These are phyloP conservation scores for Gavialis gangeticus DNA, from an alignment of 2,113 vertebrate genomes.

Conservation along the genomic window DNA sequence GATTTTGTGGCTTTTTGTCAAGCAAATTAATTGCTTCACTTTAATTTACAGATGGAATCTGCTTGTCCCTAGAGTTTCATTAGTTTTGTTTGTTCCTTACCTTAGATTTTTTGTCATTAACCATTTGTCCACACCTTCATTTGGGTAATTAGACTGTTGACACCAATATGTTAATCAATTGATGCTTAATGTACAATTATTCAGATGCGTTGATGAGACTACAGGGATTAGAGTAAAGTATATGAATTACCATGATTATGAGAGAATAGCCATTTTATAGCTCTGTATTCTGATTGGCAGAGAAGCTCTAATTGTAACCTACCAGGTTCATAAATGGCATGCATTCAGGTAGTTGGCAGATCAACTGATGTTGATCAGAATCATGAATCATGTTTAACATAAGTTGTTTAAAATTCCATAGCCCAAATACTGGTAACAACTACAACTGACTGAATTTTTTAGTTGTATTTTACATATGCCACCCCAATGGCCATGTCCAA, in stretches of 20 bases:
- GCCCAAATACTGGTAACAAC: not conserved
- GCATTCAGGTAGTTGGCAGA: not conserved
- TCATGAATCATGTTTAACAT: not conserved
- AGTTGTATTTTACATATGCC: not conserved
- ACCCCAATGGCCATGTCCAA: not conserved
- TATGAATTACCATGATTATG: not conserved
- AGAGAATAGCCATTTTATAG: not conserved
- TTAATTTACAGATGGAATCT: not conserved
- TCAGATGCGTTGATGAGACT: not conserved
- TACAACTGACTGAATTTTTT: not conserved
- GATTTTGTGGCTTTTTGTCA: not conserved
- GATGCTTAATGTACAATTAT: not conserved
- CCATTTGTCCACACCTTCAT: not conserved
- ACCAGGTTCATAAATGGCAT: not conserved
- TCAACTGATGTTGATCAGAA: not conserved
- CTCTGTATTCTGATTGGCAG: not conserved
- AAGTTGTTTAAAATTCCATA: not conserved
- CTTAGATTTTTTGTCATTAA: not conserved
- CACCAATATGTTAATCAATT: fast-evolving
- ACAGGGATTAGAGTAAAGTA: not conserved
- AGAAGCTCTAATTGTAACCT: not conserved
- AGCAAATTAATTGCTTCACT: not conserved
- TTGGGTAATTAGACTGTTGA: not conserved
- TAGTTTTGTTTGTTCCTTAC: not conserved
- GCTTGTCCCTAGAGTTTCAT: not conserved